Evolutionary conservation across 2,888 invertebrate species (phyloP), one percentile per base, ranked within the genome.

Genomic region (Drosophila affinis): DNA sequence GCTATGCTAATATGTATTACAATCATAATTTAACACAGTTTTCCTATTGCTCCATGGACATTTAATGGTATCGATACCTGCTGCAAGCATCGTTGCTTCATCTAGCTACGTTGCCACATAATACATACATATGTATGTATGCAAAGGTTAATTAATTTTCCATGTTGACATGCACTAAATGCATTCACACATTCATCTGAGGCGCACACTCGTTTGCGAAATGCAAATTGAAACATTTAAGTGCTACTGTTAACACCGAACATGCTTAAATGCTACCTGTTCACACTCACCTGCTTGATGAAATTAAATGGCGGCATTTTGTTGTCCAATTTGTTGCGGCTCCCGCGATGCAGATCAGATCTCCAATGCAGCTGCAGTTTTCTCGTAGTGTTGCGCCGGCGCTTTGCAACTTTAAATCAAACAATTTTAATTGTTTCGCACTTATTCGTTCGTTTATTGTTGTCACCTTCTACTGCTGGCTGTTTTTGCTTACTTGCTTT

Each of bases 231-330:
- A 34, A 24, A 61, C 21, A 62, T 34, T 58, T 78, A 75, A 67
- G 58, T 34, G 57, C 29, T 6, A 2, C 29, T 56, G 62, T 81
- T 77, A 27, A 59, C 72, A 68, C 56, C 45, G 62, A 78, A 68
- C 71, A 58, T 52, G 24, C 24, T 54, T 67, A 73, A 76, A 68
- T 72, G 60, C 24, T 32, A 45, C 18, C 32, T 17, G 27, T 45
- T 55, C 48, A 68, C 39, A 39, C 89, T 90, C 78, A 90, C 90
- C 91, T 90, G 90, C 72, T 87, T 82, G 71, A 90, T 88, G 64
- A 91, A 91, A 82, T 90, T 90, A 77, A 79, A 85, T 65, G 87
- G 89, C 71, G 90, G 73, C 81, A 90, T 87, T 79, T 88, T 88
- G 67, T 45, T 53, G 60, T 71, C 63, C 83, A 57, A 69, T 71